phyloP scores from a whole-genome alignment of 2,888 invertebrate genomes.

The Ectemnius continuus region DNA sequence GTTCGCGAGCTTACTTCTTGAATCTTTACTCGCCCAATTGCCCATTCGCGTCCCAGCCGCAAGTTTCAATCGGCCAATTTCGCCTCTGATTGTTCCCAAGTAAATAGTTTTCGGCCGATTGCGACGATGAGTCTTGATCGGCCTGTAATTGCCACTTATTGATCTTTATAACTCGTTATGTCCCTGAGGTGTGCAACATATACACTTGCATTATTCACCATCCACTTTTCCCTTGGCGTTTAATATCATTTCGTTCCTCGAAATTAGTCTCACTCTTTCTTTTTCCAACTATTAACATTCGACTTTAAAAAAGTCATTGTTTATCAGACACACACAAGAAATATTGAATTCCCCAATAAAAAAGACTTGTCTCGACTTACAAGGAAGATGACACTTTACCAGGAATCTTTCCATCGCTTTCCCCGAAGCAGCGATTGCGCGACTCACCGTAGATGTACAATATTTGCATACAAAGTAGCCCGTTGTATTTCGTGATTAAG shows the following conservation, averaged over 20 bases:
- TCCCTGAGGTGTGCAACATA: neutral
- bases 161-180: neutral
- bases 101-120: conserved; percentile 10
- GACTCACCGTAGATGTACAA: neutral
- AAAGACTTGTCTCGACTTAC: neutral
- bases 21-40: conserved; percentile 8
- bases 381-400: too few species aligned
- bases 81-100: conserved; percentile 6
- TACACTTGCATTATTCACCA: neutral
- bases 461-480: neutral
- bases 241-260: too few species aligned
- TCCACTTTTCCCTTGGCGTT: neutral
- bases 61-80: conserved; percentile 45
- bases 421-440: neutral
- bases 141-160: conserved; percentile 2
- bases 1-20: conserved; percentile 4
- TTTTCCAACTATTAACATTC: too few species aligned
- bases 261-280: too few species aligned
- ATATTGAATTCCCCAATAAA: too few species aligned
- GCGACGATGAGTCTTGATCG: neutral
- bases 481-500: conserved; percentile 10
- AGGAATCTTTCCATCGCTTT: neutral
- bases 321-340: too few species aligned
- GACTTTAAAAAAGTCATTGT: too few species aligned
- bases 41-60: conserved; percentile 10